Conservation (phyloP, 2,797 vertebrate species). For the Sebastes trivittatus region DNA sequence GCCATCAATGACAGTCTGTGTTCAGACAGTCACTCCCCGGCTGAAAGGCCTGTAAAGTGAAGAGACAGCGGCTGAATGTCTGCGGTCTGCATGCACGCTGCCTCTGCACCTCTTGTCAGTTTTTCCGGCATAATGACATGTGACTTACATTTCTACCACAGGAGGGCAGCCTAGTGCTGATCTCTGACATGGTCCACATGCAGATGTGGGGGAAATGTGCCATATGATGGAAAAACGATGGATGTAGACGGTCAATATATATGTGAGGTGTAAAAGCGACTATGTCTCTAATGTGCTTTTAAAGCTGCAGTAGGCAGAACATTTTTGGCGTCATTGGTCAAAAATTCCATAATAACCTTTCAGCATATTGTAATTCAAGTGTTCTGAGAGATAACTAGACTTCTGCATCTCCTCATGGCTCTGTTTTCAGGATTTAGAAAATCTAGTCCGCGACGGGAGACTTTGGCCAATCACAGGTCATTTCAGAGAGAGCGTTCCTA, state of each 20-base stretch:
- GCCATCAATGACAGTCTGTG: constrained; percentile 32
- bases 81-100: constrained; percentile 34
- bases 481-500: too few relatives aligned
- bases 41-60: constrained; percentile 45
- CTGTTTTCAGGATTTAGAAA: too few relatives aligned
- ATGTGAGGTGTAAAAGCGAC: background rate
- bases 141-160: constrained; percentile 57
- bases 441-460: too few relatives aligned
- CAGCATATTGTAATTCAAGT: too few relatives aligned
- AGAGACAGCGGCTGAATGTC: constrained; percentile 53
- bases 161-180: constrained; percentile 54
- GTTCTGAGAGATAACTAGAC: too few relatives aligned
- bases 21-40: constrained; percentile 22
- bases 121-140: constrained; percentile 31
- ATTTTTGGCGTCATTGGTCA: background rate
- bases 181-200: background rate
- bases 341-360: too few relatives aligned
- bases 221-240: background rate
- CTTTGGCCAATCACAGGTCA: too few relatives aligned
- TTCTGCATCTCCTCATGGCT: too few relatives aligned
- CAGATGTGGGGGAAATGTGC: background rate
- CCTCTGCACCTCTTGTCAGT: constrained; percentile 30
- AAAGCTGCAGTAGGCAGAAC: background rate
- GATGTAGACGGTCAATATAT: background rate
- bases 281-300: background rate